Evolutionary conservation across 2,797 vertebrate genomes (phyloP).

Genomic region (Euthynnus affinis): DNA sequence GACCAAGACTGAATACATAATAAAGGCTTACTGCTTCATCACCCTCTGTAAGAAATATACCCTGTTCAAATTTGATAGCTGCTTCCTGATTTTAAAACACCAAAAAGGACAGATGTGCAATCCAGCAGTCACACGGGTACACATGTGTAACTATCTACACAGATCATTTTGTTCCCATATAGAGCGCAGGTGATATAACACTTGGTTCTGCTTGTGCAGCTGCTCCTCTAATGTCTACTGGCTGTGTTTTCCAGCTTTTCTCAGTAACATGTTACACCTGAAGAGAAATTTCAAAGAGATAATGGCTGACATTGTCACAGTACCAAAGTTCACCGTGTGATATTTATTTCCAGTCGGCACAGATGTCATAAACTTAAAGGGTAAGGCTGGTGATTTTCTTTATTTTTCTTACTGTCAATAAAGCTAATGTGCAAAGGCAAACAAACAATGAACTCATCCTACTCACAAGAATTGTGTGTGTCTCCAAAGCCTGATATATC

Average conservation of each 20-base stretch:
- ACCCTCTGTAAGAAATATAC: slow-evolving; percentile 11
- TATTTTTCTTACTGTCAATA: no score
- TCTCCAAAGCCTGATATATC: no score
- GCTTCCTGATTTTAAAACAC: slow-evolving; percentile 16
- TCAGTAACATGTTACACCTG: not conserved
- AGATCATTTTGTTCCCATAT: slow-evolving; percentile 4
- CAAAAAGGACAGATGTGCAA: not conserved
- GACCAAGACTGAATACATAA: slow-evolving; percentile 54
- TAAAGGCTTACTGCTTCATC: slow-evolving; percentile 45
- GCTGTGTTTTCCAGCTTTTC: slow-evolving; percentile 2
- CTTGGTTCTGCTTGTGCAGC: slow-evolving; percentile 1
- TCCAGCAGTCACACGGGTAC: not conserved
- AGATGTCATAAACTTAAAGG: no score
- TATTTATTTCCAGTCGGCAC: no score
- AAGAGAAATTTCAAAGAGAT: not conserved
- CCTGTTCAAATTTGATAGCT: not conserved
- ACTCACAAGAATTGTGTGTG: no score
- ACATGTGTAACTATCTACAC: not conserved
- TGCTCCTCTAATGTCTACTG: not conserved
- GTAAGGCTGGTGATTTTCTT: not conserved
- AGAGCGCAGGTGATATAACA: slow-evolving; percentile 1
- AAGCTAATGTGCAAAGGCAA: no score
- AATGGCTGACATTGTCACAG: not conserved
- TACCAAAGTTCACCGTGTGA: not conserved
- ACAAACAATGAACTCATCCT: no score